Evolutionary conservation across 2,113 vertebrate genomes (phyloP).

Genomic region (Thoracochromis brauschi): DNA sequence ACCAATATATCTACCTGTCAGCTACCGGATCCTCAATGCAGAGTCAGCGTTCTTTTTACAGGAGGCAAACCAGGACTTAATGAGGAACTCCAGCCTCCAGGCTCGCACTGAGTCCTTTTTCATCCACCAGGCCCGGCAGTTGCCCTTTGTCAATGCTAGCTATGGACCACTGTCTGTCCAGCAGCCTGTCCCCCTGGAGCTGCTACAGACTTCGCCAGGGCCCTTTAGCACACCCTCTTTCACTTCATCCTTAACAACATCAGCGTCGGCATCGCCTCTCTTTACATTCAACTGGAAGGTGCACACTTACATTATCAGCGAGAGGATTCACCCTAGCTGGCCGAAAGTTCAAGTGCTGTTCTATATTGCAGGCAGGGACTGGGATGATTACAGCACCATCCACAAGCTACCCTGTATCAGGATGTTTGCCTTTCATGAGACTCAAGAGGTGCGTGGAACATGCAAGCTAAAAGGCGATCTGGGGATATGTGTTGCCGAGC

Average conservation of each 20-base stretch:
- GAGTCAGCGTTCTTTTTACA: conserved; percentile 86
- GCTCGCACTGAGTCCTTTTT: conserved; percentile 85
- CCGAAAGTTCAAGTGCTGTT: conserved; percentile 89
- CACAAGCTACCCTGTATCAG: conserved; percentile 84
- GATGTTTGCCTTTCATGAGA: conserved; percentile 88
- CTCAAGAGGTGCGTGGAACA: conserved; percentile 81
- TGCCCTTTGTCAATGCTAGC: conserved; percentile 79
- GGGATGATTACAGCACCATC: conserved; percentile 75
- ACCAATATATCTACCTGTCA: conserved; percentile 89
- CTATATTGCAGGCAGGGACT: conserved; percentile 83
- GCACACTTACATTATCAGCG: conserved; percentile 78
- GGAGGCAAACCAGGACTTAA: conserved; percentile 80
- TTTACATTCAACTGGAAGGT: conserved; percentile 85
- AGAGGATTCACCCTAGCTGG: conserved; percentile 77
- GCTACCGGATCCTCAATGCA: conserved; percentile 75
- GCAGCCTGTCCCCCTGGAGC: conserved; percentile 78
- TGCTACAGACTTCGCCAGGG: conserved; percentile 66
- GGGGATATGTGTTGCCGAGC: conserved; percentile 84
- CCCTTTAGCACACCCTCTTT: conserved; percentile 56
- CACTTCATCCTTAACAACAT: conserved; percentile 33
- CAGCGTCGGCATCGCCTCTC: conserved; percentile 31
- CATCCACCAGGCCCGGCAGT: conserved; percentile 76
- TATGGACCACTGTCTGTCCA: conserved; percentile 84
- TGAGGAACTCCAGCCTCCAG: conserved; percentile 87
- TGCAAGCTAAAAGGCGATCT: conserved; percentile 80